phyloP scores from a whole-genome alignment of 2,797 vertebrate genomes.

The Champsocephalus esox region DNA sequence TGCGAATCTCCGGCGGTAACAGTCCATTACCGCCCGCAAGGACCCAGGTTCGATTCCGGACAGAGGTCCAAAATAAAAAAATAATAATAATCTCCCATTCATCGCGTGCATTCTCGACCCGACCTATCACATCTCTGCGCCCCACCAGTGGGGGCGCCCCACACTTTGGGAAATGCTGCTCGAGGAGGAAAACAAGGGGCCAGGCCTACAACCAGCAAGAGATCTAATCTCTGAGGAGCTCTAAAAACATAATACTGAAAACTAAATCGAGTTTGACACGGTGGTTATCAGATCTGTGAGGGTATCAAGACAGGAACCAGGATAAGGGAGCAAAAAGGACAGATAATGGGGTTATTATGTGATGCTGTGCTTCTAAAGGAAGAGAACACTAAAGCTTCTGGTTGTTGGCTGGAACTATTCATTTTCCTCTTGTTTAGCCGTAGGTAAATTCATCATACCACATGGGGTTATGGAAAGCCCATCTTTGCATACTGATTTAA shows the following conservation, averaged over 20 bases:
- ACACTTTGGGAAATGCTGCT: neutral
- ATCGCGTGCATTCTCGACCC: no score
- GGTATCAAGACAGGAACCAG: constrained; percentile 48
- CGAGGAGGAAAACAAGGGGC: constrained; percentile 30
- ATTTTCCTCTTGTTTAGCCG: constrained; percentile 23
- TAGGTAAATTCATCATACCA: constrained; percentile 28
- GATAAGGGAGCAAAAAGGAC: constrained; percentile 47
- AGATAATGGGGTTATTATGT: constrained; percentile 58
- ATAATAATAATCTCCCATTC: no score
- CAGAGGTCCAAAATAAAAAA: no score
- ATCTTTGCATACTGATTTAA: constrained; percentile 2
- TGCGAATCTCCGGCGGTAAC: no score
- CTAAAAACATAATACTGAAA: constrained; percentile 49
- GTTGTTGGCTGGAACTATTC: constrained; percentile 24
- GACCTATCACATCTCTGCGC: no score
- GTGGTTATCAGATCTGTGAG: constrained; percentile 65
- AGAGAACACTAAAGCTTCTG: constrained; percentile 30
- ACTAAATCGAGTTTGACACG: constrained; percentile 57
- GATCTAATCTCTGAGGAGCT: constrained; percentile 46
- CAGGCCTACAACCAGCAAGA: constrained; percentile 33
- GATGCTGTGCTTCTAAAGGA: constrained; percentile 28
- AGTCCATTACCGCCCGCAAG: no score
- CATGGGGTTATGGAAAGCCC: neutral
- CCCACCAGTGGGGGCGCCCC: no score
- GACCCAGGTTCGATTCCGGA: no score